Conservation (phyloP, 1,140 invertebrate genomes). For the Nasonia vitripennis region DNA sequence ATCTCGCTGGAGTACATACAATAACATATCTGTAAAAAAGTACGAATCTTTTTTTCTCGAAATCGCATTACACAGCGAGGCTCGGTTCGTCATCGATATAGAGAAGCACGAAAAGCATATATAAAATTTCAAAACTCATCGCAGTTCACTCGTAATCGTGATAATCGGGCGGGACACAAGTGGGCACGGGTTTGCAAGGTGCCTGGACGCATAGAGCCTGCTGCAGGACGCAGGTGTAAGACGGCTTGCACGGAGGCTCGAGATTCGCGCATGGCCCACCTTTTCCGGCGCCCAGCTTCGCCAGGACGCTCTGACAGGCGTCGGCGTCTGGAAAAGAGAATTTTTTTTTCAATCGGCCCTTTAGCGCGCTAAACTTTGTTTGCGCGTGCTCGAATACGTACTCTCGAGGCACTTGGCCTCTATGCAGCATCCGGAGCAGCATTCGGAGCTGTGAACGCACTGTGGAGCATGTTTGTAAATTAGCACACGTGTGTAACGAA, state of each 20-base stretch:
- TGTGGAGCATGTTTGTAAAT: neutral
- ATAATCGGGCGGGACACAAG: conserved; percentile 53
- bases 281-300: conserved; percentile 46
- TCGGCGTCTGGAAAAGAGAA: conserved; percentile 39
- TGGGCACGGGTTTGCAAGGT: conserved; percentile 50
- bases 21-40: too few species aligned
- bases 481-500: neutral
- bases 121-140: too few species aligned
- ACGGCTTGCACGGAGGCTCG: conserved; percentile 49
- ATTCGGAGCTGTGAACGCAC: conserved; percentile 51
- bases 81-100: too few species aligned
- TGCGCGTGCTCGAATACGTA: conserved; percentile 24
- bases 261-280: conserved; percentile 51
- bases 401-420: conserved; percentile 51
- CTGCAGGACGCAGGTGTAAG: conserved; percentile 46
- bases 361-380: neutral
- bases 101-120: too few species aligned
- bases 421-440: conserved; percentile 51
- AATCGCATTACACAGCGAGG: too few species aligned
- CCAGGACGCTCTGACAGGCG: conserved; percentile 50
- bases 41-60: too few species aligned
- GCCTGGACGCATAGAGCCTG: conserved; percentile 37
- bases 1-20: too few species aligned
- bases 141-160: conserved; percentile 49
- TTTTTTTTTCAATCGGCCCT: neutral